Percentiles rank a stretch among this genome's conserved stretches.
Conservation (phyloP, 2,797 vertebrate genomes). For the Rhynchonycteris naso region DNA sequence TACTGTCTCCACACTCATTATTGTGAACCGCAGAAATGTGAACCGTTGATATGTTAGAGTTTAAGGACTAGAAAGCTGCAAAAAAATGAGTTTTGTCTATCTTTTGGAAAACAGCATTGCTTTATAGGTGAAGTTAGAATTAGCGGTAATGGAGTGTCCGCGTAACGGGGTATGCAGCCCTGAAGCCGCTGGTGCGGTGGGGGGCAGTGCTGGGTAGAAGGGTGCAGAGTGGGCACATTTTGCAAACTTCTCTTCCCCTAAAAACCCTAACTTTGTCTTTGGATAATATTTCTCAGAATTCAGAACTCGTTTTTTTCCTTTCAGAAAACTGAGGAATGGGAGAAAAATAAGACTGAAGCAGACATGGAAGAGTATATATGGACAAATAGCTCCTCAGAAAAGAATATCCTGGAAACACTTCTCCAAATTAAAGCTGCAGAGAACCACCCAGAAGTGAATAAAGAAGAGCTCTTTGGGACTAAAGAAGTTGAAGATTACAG, state of each 20-base stretch:
- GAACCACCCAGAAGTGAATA: constrained; percentile 63
- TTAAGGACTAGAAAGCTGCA: not conserved
- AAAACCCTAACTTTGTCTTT: not conserved
- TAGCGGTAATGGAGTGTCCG: not conserved
- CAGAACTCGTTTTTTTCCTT: constrained; percentile 55
- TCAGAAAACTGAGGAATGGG: constrained; percentile 96
- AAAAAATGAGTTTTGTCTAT: not conserved
- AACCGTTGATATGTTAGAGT: not conserved
- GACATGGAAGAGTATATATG: constrained; percentile 96
- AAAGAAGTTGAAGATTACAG: constrained; percentile 90
- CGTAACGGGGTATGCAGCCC: fast-evolving
- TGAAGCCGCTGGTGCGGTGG: not conserved
- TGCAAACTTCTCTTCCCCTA: not conserved
- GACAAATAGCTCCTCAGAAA: constrained; percentile 94
- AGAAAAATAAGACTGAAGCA: constrained; percentile 90
- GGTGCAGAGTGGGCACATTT: not conserved
- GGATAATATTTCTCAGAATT: constrained; percentile 25
- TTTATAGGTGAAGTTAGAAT: not conserved
- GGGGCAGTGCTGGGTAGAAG: fast-evolving
- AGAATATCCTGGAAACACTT: constrained; percentile 88
- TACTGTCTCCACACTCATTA: not conserved
- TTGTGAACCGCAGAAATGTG: constrained; percentile 40
- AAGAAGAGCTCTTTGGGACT: constrained; percentile 89
- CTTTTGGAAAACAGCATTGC: not conserved
- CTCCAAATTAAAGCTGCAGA: constrained; percentile 84